phyloP scores from a whole-genome alignment of 2,888 invertebrate species.

The Strigamia maritima region DNA sequence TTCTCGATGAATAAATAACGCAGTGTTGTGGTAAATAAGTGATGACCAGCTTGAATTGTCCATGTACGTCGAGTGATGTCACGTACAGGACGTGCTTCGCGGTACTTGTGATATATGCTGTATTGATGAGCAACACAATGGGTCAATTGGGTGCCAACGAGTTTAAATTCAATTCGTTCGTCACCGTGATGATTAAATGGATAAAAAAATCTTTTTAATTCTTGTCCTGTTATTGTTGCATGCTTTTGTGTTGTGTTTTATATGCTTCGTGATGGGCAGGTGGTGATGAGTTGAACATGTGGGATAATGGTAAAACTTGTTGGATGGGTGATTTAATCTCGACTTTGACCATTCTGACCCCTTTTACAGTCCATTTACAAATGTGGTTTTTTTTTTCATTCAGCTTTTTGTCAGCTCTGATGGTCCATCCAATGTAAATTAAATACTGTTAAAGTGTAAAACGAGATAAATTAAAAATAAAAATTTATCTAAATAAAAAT shows the following conservation, averaged over 20 bases:
- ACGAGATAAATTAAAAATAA: no score
- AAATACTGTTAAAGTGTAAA: not conserved
- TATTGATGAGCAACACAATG: not conserved
- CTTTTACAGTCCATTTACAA: not conserved
- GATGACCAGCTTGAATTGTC: not conserved
- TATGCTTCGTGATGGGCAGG: not conserved
- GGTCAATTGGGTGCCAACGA: not conserved
- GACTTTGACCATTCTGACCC: not conserved
- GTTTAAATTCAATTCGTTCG: not conserved
- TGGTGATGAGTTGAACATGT: not conserved
- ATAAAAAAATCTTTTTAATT: not conserved
- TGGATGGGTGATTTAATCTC: conserved; percentile 4
- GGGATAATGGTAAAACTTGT: not conserved
- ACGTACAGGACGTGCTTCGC: not conserved
- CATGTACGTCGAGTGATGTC: not conserved
- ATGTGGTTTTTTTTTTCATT: not conserved
- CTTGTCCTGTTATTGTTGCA: not conserved
- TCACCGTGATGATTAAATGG: not conserved
- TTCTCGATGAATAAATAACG: not conserved
- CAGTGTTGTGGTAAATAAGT: not conserved
- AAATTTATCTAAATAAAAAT: no score
- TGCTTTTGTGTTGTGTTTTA: no score
- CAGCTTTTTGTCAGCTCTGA: conserved; percentile 4
- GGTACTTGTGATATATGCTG: not conserved
- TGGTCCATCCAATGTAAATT: not conserved